Base-by-base conservation (phyloP, 2,113 vertebrate genomes). In the Gnathonemus echidnorhynchus region DNA sequence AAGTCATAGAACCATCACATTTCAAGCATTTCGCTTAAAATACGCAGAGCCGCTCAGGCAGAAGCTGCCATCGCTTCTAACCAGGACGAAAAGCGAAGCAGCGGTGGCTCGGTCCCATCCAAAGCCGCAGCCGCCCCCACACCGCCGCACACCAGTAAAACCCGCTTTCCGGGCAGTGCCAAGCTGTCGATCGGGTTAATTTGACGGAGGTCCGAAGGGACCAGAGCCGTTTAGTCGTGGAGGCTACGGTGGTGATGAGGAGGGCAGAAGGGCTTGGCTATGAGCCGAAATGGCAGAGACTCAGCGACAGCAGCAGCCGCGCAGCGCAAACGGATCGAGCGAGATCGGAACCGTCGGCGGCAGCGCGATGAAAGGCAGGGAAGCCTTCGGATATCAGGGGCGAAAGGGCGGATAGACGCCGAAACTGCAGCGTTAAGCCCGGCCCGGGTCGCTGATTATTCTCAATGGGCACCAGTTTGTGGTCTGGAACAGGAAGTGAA, bases 131-230 rank as follows among this genome's bases (percentile, higher is more conserved):
- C 90, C 85, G 93, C 92, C 93, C 91, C 93, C 91, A 92, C 93
- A 93, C 91, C 93, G 92, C 91, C 91, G 91, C 91, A 88, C 92
- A 92, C 92, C 93, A 91, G 92, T 92, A 91, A 93, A 91, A 92
- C 92, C 94, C 90, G 91, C 92, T 93, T 95, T 95, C 94, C 95
- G 95, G 95, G 94, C 95, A 95, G 95, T 95, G 95, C 94, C 94
- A 94, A 94, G 94, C 94, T 94, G 94, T 96, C 96, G 95, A 95
- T 96, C 95, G 94, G 95, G 94, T 94, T 96, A 95, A 96, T 96
- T 95, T 96, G 95, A 95, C 95, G 92, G 24, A 92, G 94, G 94
- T 96, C 95, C 92, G 93, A 93, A 92, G 93, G 94, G 94, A 94
- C 95, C 90, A 92, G 93, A 92, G 95, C 94, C 92, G 87, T 93